Percentiles rank a stretch among this genome's conserved stretches.
Conservation (phyloP, 2,888 invertebrate genomes). For the Leucophenga montana region DNA sequence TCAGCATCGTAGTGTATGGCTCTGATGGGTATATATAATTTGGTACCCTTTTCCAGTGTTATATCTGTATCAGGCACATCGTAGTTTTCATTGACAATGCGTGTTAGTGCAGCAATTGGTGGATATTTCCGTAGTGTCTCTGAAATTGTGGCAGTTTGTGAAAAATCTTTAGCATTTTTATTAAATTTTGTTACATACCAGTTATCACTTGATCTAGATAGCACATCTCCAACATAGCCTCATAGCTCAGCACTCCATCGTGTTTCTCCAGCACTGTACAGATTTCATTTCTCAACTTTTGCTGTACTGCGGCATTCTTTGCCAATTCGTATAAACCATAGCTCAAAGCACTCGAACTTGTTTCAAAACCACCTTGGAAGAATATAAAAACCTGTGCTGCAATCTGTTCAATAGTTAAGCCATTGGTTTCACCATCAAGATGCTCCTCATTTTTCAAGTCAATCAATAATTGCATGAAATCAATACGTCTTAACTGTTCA, state of each 20-base stretch:
- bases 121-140: slow-evolving; percentile 74
- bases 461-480: slow-evolving; percentile 61
- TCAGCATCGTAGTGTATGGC: slow-evolving; percentile 73
- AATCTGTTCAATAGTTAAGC: slow-evolving; percentile 73
- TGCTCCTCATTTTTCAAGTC: slow-evolving; percentile 51
- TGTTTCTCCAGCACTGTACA: slow-evolving; percentile 65
- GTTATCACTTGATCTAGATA: slow-evolving; percentile 74
- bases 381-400: slow-evolving; percentile 76
- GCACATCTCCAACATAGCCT: slow-evolving; percentile 73
- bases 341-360: slow-evolving; percentile 74
- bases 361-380: slow-evolving; percentile 76
- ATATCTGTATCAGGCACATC: slow-evolving; percentile 59
- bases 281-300: slow-evolving; percentile 73
- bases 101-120: slow-evolving; percentile 66
- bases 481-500: slow-evolving; percentile 56
- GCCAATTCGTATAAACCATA: slow-evolving; percentile 75
- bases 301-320: slow-evolving; percentile 73
- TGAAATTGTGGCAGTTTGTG: slow-evolving; percentile 43
- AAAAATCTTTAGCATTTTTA: neutral
- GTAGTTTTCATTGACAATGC: slow-evolving; percentile 66
- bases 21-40: slow-evolving; percentile 65
- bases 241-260: slow-evolving; percentile 72
- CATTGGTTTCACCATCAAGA: slow-evolving; percentile 27
- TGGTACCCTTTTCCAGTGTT: slow-evolving; percentile 65
- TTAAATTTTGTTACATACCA: slow-evolving; percentile 60